Evolutionary conservation across 30 jellyfish, hydroid and myxozoan species (phyloP).

Genomic region (Phacellophora camtschatica): DNA sequence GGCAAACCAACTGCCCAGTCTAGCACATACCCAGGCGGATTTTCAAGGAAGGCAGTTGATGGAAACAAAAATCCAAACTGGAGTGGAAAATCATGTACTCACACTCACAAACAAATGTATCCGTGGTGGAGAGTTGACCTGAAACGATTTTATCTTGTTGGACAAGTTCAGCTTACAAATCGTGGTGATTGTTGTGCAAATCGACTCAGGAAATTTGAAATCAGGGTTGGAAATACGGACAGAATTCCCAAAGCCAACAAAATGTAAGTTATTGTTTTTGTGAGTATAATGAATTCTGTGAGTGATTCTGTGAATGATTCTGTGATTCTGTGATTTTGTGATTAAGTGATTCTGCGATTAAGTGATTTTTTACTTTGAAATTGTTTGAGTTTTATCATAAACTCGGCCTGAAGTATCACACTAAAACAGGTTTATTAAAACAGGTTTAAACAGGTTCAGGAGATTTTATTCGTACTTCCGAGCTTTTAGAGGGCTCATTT

Average conservation of each 20-base stretch:
- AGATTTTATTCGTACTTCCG: no score
- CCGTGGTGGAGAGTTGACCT: conserved; percentile 75
- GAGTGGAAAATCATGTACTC: conserved; percentile 51
- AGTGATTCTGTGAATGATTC: no score
- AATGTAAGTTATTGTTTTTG: conserved; percentile 24
- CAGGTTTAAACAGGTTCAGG: no score
- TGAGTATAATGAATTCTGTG: no score
- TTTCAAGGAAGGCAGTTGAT: conserved; percentile 46
- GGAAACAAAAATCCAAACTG: conserved; percentile 56
- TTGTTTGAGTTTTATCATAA: no score
- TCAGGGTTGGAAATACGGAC: conserved; percentile 61
- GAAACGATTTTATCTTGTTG: conserved; percentile 46
- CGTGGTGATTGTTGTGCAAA: conserved; percentile 67
- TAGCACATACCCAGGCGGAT: conserved; percentile 43
- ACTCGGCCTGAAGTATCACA: no score
- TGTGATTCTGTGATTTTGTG: no score
- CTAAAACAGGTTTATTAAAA: no score
- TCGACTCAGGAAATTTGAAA: conserved; percentile 55
- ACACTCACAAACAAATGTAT: conserved; percentile 52
- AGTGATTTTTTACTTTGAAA: no score
- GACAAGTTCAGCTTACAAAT: conserved; percentile 48
- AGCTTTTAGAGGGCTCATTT: no score
- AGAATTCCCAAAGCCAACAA: conserved; percentile 44
- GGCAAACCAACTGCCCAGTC: conserved; percentile 64
- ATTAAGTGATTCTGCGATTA: no score